A percentile compares a stretch with the other conserved stretches of the same genome.
Conservation (phyloP, 2,888 invertebrate species). For the Xestoiulus laeticollis region DNA sequence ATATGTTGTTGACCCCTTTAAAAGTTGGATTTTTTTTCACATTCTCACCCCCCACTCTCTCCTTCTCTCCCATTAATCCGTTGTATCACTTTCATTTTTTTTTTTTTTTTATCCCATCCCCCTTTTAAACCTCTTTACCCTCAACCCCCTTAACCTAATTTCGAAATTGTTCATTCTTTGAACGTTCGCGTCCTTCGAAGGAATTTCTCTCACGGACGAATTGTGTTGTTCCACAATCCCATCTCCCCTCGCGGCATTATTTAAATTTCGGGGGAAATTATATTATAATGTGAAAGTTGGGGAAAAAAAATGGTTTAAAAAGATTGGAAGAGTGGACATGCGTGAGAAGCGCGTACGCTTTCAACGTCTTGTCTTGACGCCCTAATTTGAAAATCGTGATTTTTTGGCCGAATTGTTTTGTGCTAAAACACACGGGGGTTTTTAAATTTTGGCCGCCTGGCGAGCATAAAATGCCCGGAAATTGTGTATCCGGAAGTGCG, state of each 20-base stretch:
- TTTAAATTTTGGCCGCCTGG: neutral
- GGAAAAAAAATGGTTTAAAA: neutral
- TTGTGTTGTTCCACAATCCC: neutral
- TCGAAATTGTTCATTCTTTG: conserved; percentile 7
- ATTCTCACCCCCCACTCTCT: neutral
- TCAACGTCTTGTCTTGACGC: neutral
- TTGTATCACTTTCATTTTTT: neutral
- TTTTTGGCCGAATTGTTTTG: neutral
- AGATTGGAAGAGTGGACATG: neutral
- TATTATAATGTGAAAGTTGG: neutral
- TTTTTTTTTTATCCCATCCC: conserved; percentile 28
- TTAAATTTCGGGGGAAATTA: conserved; percentile 18
- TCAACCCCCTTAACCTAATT: conserved; percentile 34
- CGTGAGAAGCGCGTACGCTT: neutral
- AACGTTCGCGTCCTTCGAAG: conserved; percentile 23
- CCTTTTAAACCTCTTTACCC: conserved; percentile 36
- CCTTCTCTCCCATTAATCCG: neutral
- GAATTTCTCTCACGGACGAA: conserved; percentile 41
- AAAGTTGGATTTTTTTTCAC: neutral
- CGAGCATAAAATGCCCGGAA: neutral
- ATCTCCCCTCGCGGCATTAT: neutral
- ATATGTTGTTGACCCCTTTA: conserved; percentile 40
- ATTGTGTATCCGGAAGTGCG: neutral
- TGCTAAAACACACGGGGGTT: neutral
- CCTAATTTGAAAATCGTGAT: conserved; percentile 39